These are phyloP conservation scores for Drosophila rhopaloa DNA, from an alignment of 1,140 invertebrate genomes.

Conservation along the genomic window DNA sequence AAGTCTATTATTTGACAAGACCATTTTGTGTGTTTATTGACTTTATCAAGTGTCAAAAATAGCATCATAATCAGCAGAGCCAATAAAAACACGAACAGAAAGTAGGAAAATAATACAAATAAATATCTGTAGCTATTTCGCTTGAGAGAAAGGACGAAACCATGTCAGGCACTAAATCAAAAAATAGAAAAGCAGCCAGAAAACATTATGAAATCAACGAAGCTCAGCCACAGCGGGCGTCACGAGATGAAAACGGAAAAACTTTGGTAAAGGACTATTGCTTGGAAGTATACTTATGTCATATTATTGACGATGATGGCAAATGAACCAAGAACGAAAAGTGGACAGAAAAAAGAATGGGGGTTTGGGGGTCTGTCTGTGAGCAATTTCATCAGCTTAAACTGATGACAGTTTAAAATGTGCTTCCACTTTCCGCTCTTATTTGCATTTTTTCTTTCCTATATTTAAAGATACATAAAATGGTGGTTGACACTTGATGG, in stretches of 20 bases:
- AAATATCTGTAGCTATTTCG: constrained; percentile 17
- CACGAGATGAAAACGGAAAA: constrained; percentile 14
- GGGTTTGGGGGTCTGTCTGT: constrained; percentile 10
- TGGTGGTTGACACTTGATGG: constrained; percentile 66
- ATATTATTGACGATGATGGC: constrained; percentile 71
- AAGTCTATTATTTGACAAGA: constrained; percentile 1
- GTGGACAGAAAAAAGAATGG: constrained; percentile 10
- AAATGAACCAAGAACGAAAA: constrained; percentile 47
- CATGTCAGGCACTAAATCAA: constrained; percentile 68
- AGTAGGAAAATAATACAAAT: constrained; percentile 11
- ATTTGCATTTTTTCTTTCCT: constrained; percentile 4
- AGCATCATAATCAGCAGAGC: constrained; percentile 59
- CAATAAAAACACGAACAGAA: constrained; percentile 42
- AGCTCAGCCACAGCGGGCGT: constrained; percentile 8
- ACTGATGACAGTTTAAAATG: constrained; percentile 77
- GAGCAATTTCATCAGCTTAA: constrained; percentile 62
- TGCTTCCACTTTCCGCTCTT: constrained; percentile 42
- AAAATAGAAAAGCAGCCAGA: constrained; percentile 23
- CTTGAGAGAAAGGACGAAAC: constrained; percentile 11
- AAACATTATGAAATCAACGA: constrained; percentile 71
- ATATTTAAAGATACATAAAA: constrained; percentile 68
- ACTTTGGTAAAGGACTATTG: constrained; percentile 29
- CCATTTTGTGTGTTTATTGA: constrained; percentile 57
- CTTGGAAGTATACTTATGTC: constrained; percentile 54
- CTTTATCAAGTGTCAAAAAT: constrained; percentile 74